Conservation (phyloP, 1,140 invertebrate species). For the Aculops lycopersici region DNA sequence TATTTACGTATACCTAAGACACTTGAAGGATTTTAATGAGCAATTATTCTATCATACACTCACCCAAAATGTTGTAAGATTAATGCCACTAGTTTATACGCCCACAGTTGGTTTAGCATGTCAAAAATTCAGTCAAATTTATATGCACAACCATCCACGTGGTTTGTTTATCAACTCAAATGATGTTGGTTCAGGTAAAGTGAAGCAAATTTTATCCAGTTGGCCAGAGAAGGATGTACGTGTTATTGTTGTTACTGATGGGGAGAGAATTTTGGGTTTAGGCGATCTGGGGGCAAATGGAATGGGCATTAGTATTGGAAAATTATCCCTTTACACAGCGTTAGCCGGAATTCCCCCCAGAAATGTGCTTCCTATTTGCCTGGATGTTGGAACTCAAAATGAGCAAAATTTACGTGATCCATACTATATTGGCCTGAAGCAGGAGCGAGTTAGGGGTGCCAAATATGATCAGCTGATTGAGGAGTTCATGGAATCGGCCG, state of each 20-base stretch:
- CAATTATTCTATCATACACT: slow-evolving; percentile 72
- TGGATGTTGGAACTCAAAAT: slow-evolving; percentile 76
- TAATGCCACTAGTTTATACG: slow-evolving; percentile 93
- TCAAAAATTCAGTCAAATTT: slow-evolving; percentile 80
- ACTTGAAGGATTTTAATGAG: slow-evolving; percentile 57
- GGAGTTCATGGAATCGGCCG: slow-evolving; percentile 86
- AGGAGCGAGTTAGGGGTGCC: slow-evolving; percentile 45
- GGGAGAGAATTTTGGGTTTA: slow-evolving; percentile 65
- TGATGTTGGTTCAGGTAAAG: slow-evolving; percentile 49
- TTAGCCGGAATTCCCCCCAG: slow-evolving; percentile 70
- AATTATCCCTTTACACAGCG: slow-evolving; percentile 64
- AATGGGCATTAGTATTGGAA: slow-evolving; percentile 82
- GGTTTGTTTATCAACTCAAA: slow-evolving; percentile 87
- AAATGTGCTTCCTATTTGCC: slow-evolving; percentile 55
- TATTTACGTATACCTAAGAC: slow-evolving; percentile 13
- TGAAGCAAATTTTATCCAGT: slow-evolving; percentile 31
- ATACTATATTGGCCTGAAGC: slow-evolving; percentile 66
- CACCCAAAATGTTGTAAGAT: slow-evolving; percentile 61
- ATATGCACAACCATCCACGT: slow-evolving; percentile 45
- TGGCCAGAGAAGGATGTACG: slow-evolving; percentile 36
- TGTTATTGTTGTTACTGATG: slow-evolving; percentile 61
- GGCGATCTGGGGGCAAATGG: slow-evolving; percentile 76
- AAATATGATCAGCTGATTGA: slow-evolving; percentile 83
- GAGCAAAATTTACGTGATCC: slow-evolving; percentile 57
- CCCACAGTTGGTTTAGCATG: slow-evolving; percentile 87